Evolutionary conservation across 2,888 invertebrate genomes (phyloP).

Genomic region (Orthosia incerta): DNA sequence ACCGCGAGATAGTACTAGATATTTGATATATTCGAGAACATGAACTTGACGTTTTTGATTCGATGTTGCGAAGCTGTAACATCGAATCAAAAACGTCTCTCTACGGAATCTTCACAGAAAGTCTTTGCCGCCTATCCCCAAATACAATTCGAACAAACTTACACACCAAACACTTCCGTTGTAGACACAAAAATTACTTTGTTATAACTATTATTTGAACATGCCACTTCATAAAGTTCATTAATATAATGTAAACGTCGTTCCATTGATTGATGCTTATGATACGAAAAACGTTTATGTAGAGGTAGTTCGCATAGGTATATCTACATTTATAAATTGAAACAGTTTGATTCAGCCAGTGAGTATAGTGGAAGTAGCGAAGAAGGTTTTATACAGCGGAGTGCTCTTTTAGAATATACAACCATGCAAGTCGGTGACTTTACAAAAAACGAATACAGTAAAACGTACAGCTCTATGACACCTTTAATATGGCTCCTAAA

Average conservation of each 20-base stretch:
- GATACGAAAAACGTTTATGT: constrained; percentile 23
- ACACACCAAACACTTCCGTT: background rate
- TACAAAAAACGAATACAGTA: constrained; percentile 34
- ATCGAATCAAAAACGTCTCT: background rate
- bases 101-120: background rate
- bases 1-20: background rate
- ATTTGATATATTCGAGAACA: background rate
- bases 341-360: constrained; percentile 43
- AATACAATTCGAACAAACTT: constrained; percentile 13
- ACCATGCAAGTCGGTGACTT: constrained; percentile 57
- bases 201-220: constrained; percentile 46
- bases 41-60: background rate
- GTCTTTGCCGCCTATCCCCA: background rate
- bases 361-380: constrained; percentile 13
- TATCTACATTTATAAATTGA: constrained; percentile 20
- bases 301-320: constrained; percentile 10
- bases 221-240: constrained; percentile 53
- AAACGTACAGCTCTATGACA: constrained; percentile 65
- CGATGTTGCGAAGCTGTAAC: too few relatives aligned
- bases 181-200: constrained; percentile 19
- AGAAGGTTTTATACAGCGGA: background rate
- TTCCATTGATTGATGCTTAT: constrained; percentile 51
- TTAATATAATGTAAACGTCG: constrained; percentile 45
- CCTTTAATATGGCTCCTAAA: constrained; percentile 73
- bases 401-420: background rate